Base-by-base conservation (phyloP, 2,888 invertebrate genomes). In the Mylabris sibirica region DNA sequence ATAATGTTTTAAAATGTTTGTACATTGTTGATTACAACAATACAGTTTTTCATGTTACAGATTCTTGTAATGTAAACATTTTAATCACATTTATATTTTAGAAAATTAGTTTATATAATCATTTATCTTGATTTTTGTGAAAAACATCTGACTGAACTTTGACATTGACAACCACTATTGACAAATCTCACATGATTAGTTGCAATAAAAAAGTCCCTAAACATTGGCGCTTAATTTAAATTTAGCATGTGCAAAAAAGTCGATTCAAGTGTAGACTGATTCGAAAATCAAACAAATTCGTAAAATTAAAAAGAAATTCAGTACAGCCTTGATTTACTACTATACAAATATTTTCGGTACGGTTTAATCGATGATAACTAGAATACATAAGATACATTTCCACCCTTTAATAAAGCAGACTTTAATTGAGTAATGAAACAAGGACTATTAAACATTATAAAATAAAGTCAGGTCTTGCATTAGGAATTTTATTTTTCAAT, bases 181-280 rank as follows among this genome's bases (percentile, higher is more conserved):
- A 41, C 69, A 68, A 63, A 60, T 59, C 65, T 65, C 69, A 69
- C 59, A 38, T 65, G 65, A 62, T 63, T 8, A n/a, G n/a, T 17
- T 1, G 6, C 8, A 17, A n/a, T 44, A n/a, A 59, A 24, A 49
- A 68, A 59, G 26, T 65, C 63, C 63, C 65, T 69, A 69, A 49
- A 63, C 17, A 53, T 11, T 6, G 34, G 62, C 62, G 65, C 53
- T n/a, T 61, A 67, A 44, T 67, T 41, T 22, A 67, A 63, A 62
- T 35, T 5, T n/a, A 67, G 8, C 2, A 1, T 30, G 8, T 30
- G 30, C 30, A 30, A 30, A 30, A 30, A 30, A 30, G 8, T 30
- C 30, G 30, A 30, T 30, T 30, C n/a, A n/a, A n/a, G n/a, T n/a
- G n/a, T n/a, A n/a, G n/a, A n/a, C n/a, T n/a, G n/a, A n/a, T n/a